These are phyloP conservation scores for Orientallactaga sibirica DNA, from an alignment of 2,797 vertebrate genomes.

Conservation along the genomic window DNA sequence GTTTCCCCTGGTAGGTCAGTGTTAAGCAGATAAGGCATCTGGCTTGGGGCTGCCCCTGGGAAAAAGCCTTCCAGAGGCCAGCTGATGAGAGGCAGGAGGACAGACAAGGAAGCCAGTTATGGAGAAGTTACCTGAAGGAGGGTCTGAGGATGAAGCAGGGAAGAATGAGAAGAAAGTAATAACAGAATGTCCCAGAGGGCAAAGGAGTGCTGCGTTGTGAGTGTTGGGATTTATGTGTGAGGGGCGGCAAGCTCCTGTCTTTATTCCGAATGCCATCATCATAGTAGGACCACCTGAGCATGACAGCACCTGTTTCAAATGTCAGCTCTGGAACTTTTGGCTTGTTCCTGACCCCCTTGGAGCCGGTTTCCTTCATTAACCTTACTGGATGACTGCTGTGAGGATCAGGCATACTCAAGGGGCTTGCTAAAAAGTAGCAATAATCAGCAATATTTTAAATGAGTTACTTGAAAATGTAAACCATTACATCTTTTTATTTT, in stretches of 20 bases:
- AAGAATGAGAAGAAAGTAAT: neutral
- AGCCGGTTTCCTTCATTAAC: neutral
- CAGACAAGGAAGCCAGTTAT: neutral
- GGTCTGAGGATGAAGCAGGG: too few relatives aligned
- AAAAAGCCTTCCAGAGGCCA: neutral
- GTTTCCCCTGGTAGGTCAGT: too few relatives aligned
- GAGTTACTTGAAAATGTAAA: conserved; percentile 11
- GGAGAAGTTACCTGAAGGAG: neutral
- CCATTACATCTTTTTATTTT: too few relatives aligned
- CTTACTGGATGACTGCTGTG: neutral
- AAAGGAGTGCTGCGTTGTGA: neutral
- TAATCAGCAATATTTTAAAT: neutral
- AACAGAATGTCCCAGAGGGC: rapidly evolving
- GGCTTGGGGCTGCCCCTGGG: neutral
- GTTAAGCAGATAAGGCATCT: neutral
- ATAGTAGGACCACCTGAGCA: neutral
- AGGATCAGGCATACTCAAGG: conserved; percentile 31
- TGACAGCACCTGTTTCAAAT: neutral
- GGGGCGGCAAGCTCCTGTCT: neutral
- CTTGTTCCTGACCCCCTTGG: neutral
- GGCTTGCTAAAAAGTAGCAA: neutral
- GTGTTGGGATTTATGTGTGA: neutral
- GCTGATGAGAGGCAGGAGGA: neutral
- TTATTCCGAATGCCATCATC: neutral
- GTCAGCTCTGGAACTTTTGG: neutral